Evolutionary conservation across 2,797 vertebrate species (phyloP).

Genomic region (Sciurus vulgaris): DNA sequence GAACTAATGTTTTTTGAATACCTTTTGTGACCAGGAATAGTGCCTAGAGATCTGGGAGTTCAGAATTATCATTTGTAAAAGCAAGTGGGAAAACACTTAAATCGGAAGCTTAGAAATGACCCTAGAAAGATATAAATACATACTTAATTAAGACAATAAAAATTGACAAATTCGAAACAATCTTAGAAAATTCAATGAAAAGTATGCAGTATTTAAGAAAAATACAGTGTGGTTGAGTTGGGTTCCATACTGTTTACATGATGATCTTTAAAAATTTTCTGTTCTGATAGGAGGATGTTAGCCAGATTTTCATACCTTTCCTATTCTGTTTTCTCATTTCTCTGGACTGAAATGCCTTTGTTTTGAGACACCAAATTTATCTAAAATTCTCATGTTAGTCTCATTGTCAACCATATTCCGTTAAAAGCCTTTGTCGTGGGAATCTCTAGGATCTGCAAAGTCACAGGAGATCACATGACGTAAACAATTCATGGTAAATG

Average conservation of each 20-base stretch:
- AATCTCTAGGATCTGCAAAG: background rate
- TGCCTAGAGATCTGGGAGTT: background rate
- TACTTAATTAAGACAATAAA: slow-evolving; percentile 1
- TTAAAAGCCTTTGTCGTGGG: slow-evolving; percentile 1
- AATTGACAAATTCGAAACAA: background rate
- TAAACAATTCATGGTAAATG: slow-evolving; percentile 43
- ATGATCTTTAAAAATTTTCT: slow-evolving; percentile 46
- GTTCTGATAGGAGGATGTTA: background rate
- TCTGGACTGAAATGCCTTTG: background rate
- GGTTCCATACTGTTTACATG: background rate
- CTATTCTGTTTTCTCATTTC: background rate
- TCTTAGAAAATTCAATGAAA: background rate
- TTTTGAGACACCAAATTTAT: slow-evolving; percentile 51
- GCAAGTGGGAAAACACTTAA: background rate
- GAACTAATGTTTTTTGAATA: background rate
- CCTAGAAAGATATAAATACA: background rate
- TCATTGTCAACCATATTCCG: background rate
- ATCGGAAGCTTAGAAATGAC: background rate
- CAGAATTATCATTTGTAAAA: slow-evolving; percentile 14
- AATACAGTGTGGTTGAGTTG: background rate
- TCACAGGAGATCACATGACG: background rate
- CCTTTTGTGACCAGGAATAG: background rate
- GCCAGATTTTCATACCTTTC: background rate
- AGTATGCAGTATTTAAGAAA: background rate
- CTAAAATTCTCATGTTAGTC: slow-evolving; percentile 32